A percentile compares a stretch with the other conserved stretches of the same genome.
phyloP scores from a whole-genome alignment of 1,140 invertebrate species.

The Zaprionus africanus region DNA sequence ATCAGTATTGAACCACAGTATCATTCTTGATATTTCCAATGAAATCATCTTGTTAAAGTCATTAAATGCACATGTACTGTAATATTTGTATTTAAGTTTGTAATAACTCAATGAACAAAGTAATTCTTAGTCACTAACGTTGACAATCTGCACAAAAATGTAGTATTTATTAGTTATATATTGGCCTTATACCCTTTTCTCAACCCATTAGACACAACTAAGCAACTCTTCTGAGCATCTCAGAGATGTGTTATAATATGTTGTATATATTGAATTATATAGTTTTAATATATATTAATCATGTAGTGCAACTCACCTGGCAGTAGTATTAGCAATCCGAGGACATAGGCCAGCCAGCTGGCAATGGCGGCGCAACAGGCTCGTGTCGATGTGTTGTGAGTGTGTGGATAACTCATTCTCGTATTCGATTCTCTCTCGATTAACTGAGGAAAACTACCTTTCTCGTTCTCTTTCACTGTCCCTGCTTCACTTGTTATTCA shows the following conservation, averaged over 20 bases:
- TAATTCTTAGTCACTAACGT: neutral
- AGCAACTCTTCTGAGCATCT: no score
- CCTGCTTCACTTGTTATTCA: neutral
- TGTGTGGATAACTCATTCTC: slow-evolving; percentile 36
- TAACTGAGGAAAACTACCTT: neutral
- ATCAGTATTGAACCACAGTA: no score
- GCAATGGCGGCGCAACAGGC: slow-evolving; percentile 31
- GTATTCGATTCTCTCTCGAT: neutral
- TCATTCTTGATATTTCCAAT: no score
- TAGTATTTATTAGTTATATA: no score
- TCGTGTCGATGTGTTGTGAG: slow-evolving; percentile 21
- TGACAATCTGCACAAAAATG: no score
- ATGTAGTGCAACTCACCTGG: slow-evolving; percentile 57
- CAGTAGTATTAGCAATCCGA: slow-evolving; percentile 63
- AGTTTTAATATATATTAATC: neutral
- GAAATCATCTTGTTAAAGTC: no score
- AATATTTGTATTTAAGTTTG: neutral
- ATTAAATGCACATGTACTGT: no score
- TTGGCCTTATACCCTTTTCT: no score
- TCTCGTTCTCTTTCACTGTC: neutral
- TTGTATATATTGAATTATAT: neutral
- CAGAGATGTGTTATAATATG: no score
- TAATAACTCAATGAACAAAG: neutral
- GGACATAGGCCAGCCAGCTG: slow-evolving; percentile 56
- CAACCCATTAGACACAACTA: no score